phyloP scores from a whole-genome alignment of 2,113 vertebrate genomes.

The Vulpes ferrilata region DNA sequence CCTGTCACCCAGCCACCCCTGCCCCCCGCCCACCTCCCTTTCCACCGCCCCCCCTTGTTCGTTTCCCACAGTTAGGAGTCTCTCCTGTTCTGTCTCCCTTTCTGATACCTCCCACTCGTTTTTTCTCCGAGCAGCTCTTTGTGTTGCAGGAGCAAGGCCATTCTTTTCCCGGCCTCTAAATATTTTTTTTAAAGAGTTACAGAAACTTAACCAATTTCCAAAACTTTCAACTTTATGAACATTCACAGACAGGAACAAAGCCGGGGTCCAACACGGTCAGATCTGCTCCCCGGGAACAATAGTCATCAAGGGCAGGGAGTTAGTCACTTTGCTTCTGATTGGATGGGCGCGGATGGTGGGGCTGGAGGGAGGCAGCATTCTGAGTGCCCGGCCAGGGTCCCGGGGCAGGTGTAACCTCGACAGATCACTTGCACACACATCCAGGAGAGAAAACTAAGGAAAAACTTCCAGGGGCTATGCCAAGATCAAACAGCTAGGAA shows the following conservation, averaged over 20 bases:
- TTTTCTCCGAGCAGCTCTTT: background rate
- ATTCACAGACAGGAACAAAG: background rate
- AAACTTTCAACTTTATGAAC: background rate
- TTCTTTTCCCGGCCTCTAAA: background rate
- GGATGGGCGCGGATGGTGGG: background rate
- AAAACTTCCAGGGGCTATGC: background rate
- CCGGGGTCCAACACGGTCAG: fast-evolving
- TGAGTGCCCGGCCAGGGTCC: background rate
- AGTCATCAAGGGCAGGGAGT: background rate
- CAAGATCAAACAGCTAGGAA: background rate
- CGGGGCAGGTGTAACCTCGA: background rate
- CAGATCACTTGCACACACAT: background rate
- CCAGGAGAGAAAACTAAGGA: background rate
- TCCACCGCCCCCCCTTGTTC: too few species aligned
- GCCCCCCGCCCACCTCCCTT: too few species aligned
- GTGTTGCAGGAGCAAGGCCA: background rate
- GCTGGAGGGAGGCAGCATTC: background rate
- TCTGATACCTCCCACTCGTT: too few species aligned
- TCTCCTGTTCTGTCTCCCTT: too few species aligned
- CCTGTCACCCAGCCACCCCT: too few species aligned
- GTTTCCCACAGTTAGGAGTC: too few species aligned
- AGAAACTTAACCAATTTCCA: background rate
- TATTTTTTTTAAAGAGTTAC: background rate
- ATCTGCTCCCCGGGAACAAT: background rate
- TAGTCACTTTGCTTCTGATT: background rate